These are phyloP conservation scores for Protomyctophum bolini DNA, from an alignment of 2,113 vertebrate genomes.

Conservation along the genomic window DNA sequence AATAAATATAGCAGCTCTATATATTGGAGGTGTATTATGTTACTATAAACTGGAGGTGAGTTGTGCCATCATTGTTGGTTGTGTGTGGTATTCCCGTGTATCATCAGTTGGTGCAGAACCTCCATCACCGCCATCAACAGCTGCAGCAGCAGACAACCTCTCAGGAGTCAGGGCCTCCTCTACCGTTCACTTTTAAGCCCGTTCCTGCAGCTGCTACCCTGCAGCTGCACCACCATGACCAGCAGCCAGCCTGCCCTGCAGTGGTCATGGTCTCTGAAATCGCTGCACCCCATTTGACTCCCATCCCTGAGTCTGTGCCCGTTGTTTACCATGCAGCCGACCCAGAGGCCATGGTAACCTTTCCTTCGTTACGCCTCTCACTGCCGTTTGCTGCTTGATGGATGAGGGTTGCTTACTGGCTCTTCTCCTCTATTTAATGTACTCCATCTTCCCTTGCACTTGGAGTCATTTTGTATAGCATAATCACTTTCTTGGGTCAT, in stretches of 20 bases:
- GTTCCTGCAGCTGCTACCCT: conserved; percentile 52
- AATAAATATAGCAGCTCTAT: no score
- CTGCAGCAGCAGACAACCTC: conserved; percentile 54
- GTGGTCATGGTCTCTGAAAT: conserved; percentile 40
- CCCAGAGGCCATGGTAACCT: conserved; percentile 74
- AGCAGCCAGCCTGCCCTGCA: conserved; percentile 45
- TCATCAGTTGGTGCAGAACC: conserved; percentile 82
- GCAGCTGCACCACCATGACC: conserved; percentile 38
- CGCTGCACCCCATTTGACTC: conserved; percentile 50
- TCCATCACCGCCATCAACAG: conserved; percentile 60
- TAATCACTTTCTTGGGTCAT: neutral
- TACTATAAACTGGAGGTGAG: no score
- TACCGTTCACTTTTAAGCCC: conserved; percentile 62
- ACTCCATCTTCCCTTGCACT: conserved; percentile 21
- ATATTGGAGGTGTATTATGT: no score
- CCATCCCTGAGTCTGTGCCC: conserved; percentile 65
- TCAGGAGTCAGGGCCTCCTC: conserved; percentile 45
- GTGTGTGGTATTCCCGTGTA: conserved; percentile 70
- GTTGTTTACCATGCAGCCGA: conserved; percentile 49
- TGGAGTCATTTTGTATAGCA: neutral
- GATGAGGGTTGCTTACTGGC: conserved; percentile 35
- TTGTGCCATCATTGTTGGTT: conserved; percentile 38
- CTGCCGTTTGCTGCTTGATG: conserved; percentile 45
- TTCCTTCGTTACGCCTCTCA: conserved; percentile 12
- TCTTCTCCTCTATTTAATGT: conserved; percentile 18